phyloP scores from a whole-genome alignment of 2,113 vertebrate genomes.

The Hyaena hyaena region DNA sequence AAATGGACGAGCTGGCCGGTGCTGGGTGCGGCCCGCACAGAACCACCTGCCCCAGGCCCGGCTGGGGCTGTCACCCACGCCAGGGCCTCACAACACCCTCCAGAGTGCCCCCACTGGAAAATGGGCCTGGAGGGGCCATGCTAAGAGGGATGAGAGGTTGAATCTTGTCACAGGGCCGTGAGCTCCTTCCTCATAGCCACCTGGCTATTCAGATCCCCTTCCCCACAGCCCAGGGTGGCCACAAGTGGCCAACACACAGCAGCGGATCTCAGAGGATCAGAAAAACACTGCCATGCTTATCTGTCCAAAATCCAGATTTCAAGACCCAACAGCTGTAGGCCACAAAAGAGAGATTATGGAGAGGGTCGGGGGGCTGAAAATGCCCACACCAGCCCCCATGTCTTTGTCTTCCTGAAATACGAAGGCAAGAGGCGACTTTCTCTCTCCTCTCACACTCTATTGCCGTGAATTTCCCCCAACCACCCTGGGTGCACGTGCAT shows the following conservation, averaged over 20 bases:
- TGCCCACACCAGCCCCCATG: not conserved
- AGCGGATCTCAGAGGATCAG: not conserved
- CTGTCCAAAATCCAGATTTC: not conserved
- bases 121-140: accelerated
- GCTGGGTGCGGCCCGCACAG: not conserved
- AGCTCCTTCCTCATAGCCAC: not conserved
- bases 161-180: accelerated
- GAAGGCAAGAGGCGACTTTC: too few relatives aligned
- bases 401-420: not conserved
- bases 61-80: not conserved
- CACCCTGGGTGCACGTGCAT: accelerated
- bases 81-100: not conserved
- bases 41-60: not conserved
- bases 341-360: accelerated
- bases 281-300: accelerated
- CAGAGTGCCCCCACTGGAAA: accelerated
- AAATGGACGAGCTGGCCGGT: not conserved
- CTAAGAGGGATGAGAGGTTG: not conserved
- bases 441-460: accelerated
- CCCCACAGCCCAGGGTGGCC: accelerated
- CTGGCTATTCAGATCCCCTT: not conserved
- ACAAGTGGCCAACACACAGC: accelerated
- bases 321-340: not conserved
- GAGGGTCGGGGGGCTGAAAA: not conserved
- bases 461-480: accelerated